A percentile compares a stretch with the other conserved stretches of the same genome.
Conservation (phyloP, 2,113 vertebrate genomes). For the Syngnathoides biaculeatus region DNA sequence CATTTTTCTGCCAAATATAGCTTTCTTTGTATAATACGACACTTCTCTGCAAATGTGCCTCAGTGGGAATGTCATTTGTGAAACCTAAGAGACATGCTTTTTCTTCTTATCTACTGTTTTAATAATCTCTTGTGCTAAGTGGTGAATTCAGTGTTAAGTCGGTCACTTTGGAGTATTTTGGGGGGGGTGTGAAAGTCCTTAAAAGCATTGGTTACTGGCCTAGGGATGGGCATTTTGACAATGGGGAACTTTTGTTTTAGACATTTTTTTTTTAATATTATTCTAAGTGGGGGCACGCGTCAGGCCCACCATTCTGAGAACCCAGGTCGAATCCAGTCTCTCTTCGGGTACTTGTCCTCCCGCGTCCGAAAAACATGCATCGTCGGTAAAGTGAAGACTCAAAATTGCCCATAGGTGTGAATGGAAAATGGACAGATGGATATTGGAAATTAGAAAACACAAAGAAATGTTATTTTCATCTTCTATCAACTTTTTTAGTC, state of each 20-base stretch:
- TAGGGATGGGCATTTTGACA: background rate
- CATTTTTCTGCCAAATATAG: constrained; percentile 38
- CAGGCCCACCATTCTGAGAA: no score
- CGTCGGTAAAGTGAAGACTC: no score
- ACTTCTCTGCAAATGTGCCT: constrained; percentile 73
- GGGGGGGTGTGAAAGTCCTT: background rate
- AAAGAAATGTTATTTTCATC: background rate
- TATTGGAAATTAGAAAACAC: background rate
- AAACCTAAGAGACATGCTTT: constrained; percentile 64
- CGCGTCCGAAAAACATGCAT: no score
- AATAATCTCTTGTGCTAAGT: constrained; percentile 30
- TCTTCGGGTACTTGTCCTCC: no score
- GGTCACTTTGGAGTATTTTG: constrained; percentile 22
- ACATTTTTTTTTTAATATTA: background rate
- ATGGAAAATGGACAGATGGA: background rate
- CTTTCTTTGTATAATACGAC: constrained; percentile 68
- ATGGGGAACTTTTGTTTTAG: background rate
- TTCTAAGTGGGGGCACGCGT: no score
- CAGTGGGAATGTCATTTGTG: constrained; percentile 68
- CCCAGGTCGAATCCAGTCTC: no score
- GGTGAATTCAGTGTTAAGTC: constrained; percentile 20
- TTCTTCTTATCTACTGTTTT: constrained; percentile 35
- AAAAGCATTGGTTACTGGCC: background rate
- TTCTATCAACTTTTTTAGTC: background rate
- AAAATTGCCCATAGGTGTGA: no score